A percentile compares a stretch with the other conserved stretches of the same genome.
phyloP scores from a whole-genome alignment of 2,797 vertebrate species.

The Poecilia velifera region DNA sequence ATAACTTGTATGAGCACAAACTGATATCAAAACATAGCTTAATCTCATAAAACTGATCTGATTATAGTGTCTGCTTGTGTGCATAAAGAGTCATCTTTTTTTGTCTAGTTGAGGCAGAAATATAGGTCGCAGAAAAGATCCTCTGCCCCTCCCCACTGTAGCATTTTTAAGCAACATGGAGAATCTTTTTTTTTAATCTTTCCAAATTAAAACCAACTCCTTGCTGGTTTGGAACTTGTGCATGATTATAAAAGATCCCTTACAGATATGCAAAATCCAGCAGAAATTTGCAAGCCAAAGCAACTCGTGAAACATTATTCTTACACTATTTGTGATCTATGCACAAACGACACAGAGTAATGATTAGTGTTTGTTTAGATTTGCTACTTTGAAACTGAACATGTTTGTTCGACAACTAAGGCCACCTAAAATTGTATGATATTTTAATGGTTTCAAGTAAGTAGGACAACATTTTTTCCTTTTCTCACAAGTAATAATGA shows the following conservation, averaged over 20 bases:
- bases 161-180: not conserved
- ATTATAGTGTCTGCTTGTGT: not conserved
- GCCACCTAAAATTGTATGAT: not conserved
- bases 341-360: not conserved
- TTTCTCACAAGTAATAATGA: not conserved
- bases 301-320: slow-evolving; percentile 3
- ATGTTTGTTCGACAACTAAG: not conserved
- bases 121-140: not conserved
- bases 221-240: not conserved
- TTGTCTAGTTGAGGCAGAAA: not conserved
- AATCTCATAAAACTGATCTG: not conserved
- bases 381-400: not conserved
- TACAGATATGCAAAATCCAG: slow-evolving; percentile 16
- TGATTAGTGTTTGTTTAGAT: slow-evolving; percentile 7
- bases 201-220: not conserved
- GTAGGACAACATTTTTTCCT: not conserved
- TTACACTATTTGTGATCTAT: not conserved
- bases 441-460: not conserved
- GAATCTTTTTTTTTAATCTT: slow-evolving; percentile 1
- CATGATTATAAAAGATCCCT: slow-evolving; percentile 9
- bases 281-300: slow-evolving; percentile 21
- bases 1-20: not conserved
- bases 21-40: not conserved
- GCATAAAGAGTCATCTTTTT: not conserved
- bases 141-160: not conserved